Conservation (phyloP, 2,113 vertebrate species). For the Lamprologus ornatipinnis region DNA sequence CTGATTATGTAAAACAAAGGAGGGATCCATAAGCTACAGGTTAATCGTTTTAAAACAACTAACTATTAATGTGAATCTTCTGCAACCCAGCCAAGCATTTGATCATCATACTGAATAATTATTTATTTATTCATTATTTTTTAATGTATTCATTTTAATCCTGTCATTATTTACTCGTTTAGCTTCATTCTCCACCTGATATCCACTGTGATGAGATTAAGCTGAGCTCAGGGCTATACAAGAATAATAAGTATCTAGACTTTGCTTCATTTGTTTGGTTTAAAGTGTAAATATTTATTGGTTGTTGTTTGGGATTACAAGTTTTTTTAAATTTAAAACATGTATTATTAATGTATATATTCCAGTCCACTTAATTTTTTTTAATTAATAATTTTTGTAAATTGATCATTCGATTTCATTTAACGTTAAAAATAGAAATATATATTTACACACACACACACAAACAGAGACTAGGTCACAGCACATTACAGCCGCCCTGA, state of each 20-base stretch:
- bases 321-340: background rate
- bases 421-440: background rate
- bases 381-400: background rate
- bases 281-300: background rate
- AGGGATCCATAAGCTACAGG: background rate
- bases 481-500: background rate
- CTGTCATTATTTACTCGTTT: background rate
- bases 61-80: background rate
- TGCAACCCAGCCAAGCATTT: background rate
- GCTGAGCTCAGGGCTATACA: rapidly evolving
- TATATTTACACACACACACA: background rate
- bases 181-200: background rate
- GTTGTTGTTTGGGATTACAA: background rate
- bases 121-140: background rate
- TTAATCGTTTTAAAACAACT: background rate
- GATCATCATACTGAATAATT: background rate
- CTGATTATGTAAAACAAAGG: background rate
- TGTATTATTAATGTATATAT: background rate
- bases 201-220: background rate
- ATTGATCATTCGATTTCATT: background rate
- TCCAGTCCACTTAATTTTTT: rapidly evolving
- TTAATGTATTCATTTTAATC: background rate
- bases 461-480: rapidly evolving
- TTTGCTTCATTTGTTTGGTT: background rate
- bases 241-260: background rate